Base-by-base conservation (phyloP, 1,140 invertebrate genomes). In the Metopolophium dirhodum region DNA sequence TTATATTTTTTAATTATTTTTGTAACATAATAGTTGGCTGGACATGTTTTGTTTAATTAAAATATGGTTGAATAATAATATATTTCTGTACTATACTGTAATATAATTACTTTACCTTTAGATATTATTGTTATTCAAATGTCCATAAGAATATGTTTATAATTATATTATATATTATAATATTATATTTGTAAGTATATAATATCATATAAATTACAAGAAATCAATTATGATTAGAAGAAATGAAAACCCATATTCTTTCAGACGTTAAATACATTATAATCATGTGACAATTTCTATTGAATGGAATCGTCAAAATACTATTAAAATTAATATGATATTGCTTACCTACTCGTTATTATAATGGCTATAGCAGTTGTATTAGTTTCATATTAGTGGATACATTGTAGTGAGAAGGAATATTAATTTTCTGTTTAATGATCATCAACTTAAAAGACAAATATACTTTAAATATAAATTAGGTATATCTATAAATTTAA, bases 221-320 rank as follows among this genome's bases (percentile, higher is more conserved):
- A 87, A 35, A 87, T 49, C 30, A 47, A 30, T 87, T 87, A 35
- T n/a, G 11, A 87, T 51, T 41, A n/a, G 30, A 49, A 49, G n/a
- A 87, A 87, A 51, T 35, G 18, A 30, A 49, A 87, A 49, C 11
- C 14, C n/a, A 11, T 77, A 14, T 88, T 51, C 30, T 49, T 51
- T 47, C 45, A 47, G 41, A 45, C n/a, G 20, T 51, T 22, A 11
- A 49, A 49, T n/a, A 49, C 47, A 35, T 47, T 37, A 87, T 87
- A 87, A 87, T 87, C 30, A 37, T 87, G 45, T n/a, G 45, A n/a
- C 30, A 49, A 87, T 88, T 88, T 88, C 47, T n/a, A 35, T 30
- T 88, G 20, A 87, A 51, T 41, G 7, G 14, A 30, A 49, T 22
- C 86, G 47, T 51, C 47, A 88, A 87, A 87, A 87, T 47, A 49